These are phyloP conservation scores for Macrotrachela quadricornifera DNA, from an alignment of 1,140 invertebrate species.

Conservation along the genomic window DNA sequence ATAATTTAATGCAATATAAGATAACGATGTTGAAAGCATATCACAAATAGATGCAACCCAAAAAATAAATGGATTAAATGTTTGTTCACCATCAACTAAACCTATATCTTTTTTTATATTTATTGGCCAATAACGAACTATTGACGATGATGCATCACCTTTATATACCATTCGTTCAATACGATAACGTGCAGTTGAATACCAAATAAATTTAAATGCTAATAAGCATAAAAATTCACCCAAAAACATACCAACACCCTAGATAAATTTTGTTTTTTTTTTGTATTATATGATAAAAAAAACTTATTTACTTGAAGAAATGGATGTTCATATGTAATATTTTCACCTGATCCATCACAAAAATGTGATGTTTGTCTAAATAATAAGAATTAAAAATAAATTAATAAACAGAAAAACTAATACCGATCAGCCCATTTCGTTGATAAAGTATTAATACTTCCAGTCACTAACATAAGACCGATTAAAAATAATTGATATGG, in stretches of 20 bases:
- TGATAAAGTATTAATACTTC: constrained; percentile 56
- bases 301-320: constrained; percentile 38
- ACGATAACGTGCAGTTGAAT: constrained; percentile 4
- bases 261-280: constrained; percentile 15
- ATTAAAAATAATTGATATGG: constrained; percentile 46
- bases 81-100: constrained; percentile 21
- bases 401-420: not conserved
- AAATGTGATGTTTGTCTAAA: constrained; percentile 56
- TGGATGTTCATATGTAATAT: constrained; percentile 56
- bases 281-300: not conserved
- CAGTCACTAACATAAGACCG: constrained; percentile 49
- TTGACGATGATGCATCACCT: constrained; percentile 10
- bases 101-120: constrained; percentile 17
- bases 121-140: constrained; percentile 30
- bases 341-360: constrained; percentile 38
- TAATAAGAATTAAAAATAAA: constrained; percentile 17
- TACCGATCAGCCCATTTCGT: constrained; percentile 42
- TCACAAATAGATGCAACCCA: constrained; percentile 63
- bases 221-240: constrained; percentile 62
- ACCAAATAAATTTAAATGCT: constrained; percentile 40
- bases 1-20: constrained; percentile 70
- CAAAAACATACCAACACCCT: constrained; percentile 65
- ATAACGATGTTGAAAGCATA: constrained; percentile 52
- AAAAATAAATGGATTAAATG: constrained; percentile 49
- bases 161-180: constrained; percentile 9